Evolutionary conservation across 30 jellyfish, hydroid and myxozoan species (phyloP), one percentile per base, ranked within the genome.

Genomic region (Clytia hemisphaerica): DNA sequence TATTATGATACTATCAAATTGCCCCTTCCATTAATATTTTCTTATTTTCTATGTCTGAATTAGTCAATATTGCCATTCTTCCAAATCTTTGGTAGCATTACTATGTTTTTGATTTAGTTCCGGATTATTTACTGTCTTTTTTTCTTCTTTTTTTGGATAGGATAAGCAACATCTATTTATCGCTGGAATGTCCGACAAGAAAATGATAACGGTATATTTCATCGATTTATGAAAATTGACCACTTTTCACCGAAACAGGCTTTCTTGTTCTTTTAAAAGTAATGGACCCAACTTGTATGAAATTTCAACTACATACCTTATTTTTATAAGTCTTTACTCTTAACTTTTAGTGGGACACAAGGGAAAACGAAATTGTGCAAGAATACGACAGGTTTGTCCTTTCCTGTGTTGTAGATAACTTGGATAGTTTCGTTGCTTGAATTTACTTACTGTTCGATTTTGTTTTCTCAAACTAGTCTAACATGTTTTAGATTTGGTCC

Each of bases 121-220:
- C 10, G n/a, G 10, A 10, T n/a, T 7, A 7, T 40, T 40, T 40
- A n/a, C 15, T 12, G 12, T 51, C 12, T 59, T 22, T 6, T 22
- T n/a, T n/a, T n/a, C n/a, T 65, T 50, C 25, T 10, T 21, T 55
- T 57, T 59, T 32, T 37, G 51, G 12, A 7, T 66, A 91, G 99
- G 99, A 91, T 71, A 91, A 91, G 62, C 99, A 91, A 59, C 80
- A 91, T 68, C 55, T 91, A 35, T 91, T 91, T 53, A 91, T 91
- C 40, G 81, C 99, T 69, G 99, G 99, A 38, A 91, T 91, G 99
- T 92, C 95, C 0, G 95, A 91, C 55, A 81, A 81, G 49, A 91
- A 91, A 49, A 91, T 91, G 99, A 83, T 91, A 35, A 91, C 99
- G 64, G 99, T 91, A 83, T 7, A 78, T 27, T 14, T 6, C 16